These are phyloP conservation scores for Apodemus agrarius DNA, from an alignment of 2,797 vertebrate species.

Conservation along the genomic window DNA sequence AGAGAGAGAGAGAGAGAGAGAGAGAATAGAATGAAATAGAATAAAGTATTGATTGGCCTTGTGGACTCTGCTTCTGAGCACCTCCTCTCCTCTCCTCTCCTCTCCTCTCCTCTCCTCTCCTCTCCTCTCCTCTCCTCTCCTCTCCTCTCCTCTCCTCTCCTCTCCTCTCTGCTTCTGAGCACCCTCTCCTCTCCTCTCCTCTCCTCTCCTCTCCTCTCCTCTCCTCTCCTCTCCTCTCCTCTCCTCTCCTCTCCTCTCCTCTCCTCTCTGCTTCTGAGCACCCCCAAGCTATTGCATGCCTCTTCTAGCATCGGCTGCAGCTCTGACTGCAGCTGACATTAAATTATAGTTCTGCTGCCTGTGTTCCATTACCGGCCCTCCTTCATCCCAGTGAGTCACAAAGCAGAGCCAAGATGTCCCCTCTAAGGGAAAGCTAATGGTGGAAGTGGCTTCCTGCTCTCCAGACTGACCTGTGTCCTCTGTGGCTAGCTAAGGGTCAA, in stretches of 20 bases:
- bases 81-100: too few species aligned
- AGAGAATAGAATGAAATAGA: not conserved
- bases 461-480: slow-evolving; percentile 37
- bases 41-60: not conserved
- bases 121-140: too few species aligned
- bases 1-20: not conserved
- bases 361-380: not conserved
- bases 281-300: not conserved
- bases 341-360: not conserved
- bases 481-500: slow-evolving; percentile 87
- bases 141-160: too few species aligned
- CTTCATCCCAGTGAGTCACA: not conserved
- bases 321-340: not conserved
- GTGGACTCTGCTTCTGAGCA: too few species aligned
- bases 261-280: not conserved
- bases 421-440: not conserved
- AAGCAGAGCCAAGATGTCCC: not conserved
- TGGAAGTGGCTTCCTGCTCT: not conserved
- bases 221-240: too few species aligned
- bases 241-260: too few species aligned
- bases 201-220: too few species aligned
- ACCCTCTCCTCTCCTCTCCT: too few species aligned
- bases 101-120: too few species aligned
- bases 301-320: slow-evolving; percentile 1
- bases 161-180: too few species aligned